A percentile compares a stretch with the other conserved stretches of the same genome.
Evolutionary conservation across 30 jellyfish, hydroid and myxozoan genomes (phyloP).

Genomic region (Turritopsis rubra): DNA sequence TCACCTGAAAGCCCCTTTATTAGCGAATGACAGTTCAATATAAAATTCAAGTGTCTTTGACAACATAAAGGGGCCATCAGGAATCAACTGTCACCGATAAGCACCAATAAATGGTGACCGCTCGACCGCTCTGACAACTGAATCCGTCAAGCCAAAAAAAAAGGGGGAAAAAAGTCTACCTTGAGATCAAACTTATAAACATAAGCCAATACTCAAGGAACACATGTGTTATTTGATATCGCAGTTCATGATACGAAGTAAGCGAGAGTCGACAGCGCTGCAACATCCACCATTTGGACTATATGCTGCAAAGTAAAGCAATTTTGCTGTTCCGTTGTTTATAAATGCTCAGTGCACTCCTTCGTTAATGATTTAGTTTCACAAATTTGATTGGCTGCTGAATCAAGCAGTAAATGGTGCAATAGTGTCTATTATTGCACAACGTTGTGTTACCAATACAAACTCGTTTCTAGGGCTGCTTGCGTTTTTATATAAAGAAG

Average conservation of each 20-base stretch:
- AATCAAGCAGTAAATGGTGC: too few relatives aligned
- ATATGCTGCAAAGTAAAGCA: background rate
- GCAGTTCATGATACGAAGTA: background rate
- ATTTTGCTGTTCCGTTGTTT: background rate
- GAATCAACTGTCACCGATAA: conserved; percentile 11
- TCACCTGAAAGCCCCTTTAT: background rate
- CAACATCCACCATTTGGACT: background rate
- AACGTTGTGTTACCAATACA: too few relatives aligned
- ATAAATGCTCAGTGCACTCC: background rate
- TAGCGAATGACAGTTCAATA: background rate
- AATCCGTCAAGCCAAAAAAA: conserved; percentile 22
- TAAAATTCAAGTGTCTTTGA: background rate
- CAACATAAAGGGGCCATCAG: conserved; percentile 1
- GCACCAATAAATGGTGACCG: conserved; percentile 15
- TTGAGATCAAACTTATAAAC: conserved; percentile 4
- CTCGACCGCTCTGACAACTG: conserved; percentile 19
- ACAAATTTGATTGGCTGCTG: too few relatives aligned
- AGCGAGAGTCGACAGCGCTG: background rate
- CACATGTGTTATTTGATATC: background rate
- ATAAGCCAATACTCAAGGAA: background rate
- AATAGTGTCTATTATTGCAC: background rate
- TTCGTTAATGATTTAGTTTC: too few relatives aligned
- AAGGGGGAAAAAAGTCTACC: background rate
- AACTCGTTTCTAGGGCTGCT: background rate
- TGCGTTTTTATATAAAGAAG: background rate